A percentile compares a stretch with the other conserved stretches of the same genome.
These are phyloP conservation scores for Bryconaethiops microstoma DNA, from an alignment of 2,797 vertebrate species.

Conservation along the genomic window DNA sequence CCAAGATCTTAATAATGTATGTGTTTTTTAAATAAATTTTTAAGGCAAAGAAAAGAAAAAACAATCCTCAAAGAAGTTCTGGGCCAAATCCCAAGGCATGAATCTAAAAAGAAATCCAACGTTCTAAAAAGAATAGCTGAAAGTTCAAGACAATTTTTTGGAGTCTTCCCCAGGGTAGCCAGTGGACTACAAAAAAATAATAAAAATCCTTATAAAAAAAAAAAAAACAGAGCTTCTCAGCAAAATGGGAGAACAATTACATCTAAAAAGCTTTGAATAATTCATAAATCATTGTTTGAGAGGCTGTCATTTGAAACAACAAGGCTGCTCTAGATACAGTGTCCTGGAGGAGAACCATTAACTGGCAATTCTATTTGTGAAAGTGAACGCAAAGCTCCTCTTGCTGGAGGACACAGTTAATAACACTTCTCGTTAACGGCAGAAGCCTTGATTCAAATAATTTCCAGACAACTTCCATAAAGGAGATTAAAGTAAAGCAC, in stretches of 20 bases:
- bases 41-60: background rate
- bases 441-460: conserved; percentile 1
- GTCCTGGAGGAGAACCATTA: conserved; percentile 27
- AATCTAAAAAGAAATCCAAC: conserved; percentile 14
- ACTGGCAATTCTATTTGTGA: conserved; percentile 20
- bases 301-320: conserved; percentile 47
- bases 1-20: conserved; percentile 7
- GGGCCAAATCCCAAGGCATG: conserved; percentile 31
- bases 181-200: conserved; percentile 18
- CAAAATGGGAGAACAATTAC: conserved; percentile 40
- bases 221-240: conserved; percentile 43
- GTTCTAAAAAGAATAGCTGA: conserved; percentile 41
- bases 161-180: conserved; percentile 40
- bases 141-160: conserved; percentile 31
- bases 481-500: background rate
- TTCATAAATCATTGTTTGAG: conserved; percentile 52
- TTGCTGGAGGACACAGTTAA: conserved; percentile 33
- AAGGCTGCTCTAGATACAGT: conserved; percentile 49
- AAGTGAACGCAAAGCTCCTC: conserved; percentile 31
- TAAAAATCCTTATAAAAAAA: conserved; percentile 31
- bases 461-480: conserved; percentile 5
- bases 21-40: conserved; percentile 10
- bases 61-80: conserved; percentile 12
- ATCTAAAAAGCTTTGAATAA: conserved; percentile 47
- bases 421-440: conserved; percentile 30